A percentile compares a stretch with the other conserved stretches of the same genome.
phyloP scores from a whole-genome alignment of 2,888 invertebrate species.

The Cistogaster globosa region DNA sequence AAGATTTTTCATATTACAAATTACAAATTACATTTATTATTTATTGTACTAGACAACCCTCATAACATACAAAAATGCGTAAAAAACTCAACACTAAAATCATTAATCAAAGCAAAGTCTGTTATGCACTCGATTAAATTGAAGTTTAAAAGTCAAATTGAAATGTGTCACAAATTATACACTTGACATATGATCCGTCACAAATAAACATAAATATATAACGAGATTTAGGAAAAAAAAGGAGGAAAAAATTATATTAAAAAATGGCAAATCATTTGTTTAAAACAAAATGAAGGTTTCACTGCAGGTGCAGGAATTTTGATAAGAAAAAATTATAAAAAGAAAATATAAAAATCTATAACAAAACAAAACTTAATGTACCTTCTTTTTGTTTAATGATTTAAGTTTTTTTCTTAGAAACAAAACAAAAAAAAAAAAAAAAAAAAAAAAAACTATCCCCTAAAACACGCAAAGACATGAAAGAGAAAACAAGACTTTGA shows the following conservation, averaged over 20 bases:
- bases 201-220: background rate
- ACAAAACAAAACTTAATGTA: no score
- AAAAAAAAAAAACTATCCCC: no score
- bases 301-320: background rate
- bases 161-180: slow-evolving; percentile 79
- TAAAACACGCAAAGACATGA: no score
- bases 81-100: slow-evolving; percentile 2
- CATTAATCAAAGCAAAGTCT: slow-evolving; percentile 52
- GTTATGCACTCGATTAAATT: slow-evolving; percentile 43
- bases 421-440: no score
- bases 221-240: background rate
- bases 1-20: no score
- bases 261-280: background rate
- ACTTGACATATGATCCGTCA: slow-evolving; percentile 75
- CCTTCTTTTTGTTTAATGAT: no score
- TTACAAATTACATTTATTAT: no score
- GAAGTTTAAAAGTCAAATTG: slow-evolving; percentile 57
- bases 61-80: background rate
- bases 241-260: slow-evolving; percentile 16
- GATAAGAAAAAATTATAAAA: background rate
- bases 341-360: no score
- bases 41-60: background rate
- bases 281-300: background rate
- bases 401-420: no score
- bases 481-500: no score